Percentiles rank a stretch among this genome's conserved stretches.
These are phyloP conservation scores for Drosophila eohydei DNA, from an alignment of 2,888 invertebrate species.

Conservation along the genomic window DNA sequence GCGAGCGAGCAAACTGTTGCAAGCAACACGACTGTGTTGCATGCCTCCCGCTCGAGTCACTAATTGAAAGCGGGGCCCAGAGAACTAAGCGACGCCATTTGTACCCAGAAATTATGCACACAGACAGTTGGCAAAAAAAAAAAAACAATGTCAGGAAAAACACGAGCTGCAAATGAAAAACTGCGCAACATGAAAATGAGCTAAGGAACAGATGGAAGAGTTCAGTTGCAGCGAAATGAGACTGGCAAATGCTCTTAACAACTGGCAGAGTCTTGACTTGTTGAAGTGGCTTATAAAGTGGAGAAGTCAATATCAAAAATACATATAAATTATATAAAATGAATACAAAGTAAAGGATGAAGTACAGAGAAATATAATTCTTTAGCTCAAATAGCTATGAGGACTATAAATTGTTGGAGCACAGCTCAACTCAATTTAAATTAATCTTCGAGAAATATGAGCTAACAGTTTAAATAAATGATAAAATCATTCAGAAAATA, in stretches of 20 bases:
- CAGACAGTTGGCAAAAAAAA: slow-evolving; percentile 11
- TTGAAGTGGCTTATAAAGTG: neutral
- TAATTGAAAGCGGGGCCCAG: slow-evolving; percentile 70
- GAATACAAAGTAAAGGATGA: too few species aligned
- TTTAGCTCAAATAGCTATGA: too few species aligned
- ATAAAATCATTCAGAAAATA: too few species aligned
- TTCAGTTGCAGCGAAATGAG: neutral
- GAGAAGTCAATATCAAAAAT: too few species aligned
- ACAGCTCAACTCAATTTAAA: too few species aligned
- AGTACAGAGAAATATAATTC: too few species aligned
- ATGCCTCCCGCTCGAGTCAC: slow-evolving; percentile 31
- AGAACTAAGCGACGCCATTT: slow-evolving; percentile 54
- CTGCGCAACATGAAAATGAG: slow-evolving; percentile 24
- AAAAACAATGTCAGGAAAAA: neutral
- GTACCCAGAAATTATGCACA: slow-evolving; percentile 42
- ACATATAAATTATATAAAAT: too few species aligned
- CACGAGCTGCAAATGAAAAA: slow-evolving; percentile 46
- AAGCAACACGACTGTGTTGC: slow-evolving; percentile 35
- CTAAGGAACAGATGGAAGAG: neutral
- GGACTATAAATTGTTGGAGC: neutral
- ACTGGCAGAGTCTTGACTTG: too few species aligned
- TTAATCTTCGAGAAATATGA: neutral
- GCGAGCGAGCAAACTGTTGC: slow-evolving; percentile 64
- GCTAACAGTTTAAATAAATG: too few species aligned
- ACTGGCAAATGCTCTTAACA: slow-evolving; percentile 26